A percentile compares a stretch with the other conserved stretches of the same genome.
phyloP scores from a whole-genome alignment of 2,888 invertebrate species.

The Diogma glabrata region DNA sequence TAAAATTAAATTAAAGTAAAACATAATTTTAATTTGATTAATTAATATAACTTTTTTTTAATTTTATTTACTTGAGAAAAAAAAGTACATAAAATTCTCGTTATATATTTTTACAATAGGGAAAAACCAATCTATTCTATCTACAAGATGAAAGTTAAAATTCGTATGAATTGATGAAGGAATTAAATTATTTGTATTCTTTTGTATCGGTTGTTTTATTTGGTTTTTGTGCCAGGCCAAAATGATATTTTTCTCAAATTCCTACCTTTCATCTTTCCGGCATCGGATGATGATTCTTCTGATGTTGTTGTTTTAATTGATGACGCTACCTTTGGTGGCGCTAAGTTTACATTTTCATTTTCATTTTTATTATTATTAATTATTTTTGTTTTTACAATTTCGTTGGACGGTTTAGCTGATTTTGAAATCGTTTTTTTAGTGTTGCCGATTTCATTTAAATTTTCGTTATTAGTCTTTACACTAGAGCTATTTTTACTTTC shows the following conservation, averaged over 20 bases:
- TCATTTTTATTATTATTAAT: constrained; percentile 13
- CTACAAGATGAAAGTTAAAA: no score
- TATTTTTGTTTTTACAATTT: constrained; percentile 13
- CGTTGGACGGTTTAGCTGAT: background rate
- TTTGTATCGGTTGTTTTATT: no score
- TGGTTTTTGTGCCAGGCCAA: constrained; percentile 56
- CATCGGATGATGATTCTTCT: constrained; percentile 27
- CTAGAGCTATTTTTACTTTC: constrained; percentile 8
- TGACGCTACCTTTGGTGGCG: constrained; percentile 11
- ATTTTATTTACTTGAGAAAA: no score
- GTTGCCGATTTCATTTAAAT: no score
- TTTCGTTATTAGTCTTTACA: constrained; percentile 12
- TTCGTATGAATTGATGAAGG: no score
- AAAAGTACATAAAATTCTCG: no score
- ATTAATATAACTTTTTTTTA: no score
- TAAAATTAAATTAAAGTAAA: no score
- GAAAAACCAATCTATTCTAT: no score
- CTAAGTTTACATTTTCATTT: constrained; percentile 16
- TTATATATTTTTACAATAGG: no score
- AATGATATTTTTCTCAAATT: constrained; percentile 55
- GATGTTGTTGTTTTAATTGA: constrained; percentile 19
- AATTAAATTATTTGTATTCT: no score
- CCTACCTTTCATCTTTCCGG: constrained; percentile 54
- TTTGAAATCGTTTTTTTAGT: constrained; percentile 15
- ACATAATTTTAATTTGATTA: no score